Base-by-base conservation (phyloP, 2,113 vertebrate genomes). In the Pongo abelii region DNA sequence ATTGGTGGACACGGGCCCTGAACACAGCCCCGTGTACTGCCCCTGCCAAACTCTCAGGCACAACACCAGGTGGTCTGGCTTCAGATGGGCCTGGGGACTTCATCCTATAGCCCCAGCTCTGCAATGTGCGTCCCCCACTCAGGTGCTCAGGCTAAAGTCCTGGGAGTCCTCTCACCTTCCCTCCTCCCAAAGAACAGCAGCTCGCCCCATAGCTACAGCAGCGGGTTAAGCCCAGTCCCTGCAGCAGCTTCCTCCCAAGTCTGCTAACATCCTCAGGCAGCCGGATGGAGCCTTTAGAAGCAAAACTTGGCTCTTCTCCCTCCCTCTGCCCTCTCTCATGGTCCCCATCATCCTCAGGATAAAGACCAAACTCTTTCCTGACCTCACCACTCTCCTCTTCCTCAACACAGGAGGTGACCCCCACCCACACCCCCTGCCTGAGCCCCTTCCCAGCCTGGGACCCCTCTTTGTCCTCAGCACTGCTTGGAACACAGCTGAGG, bases 361-460 rank as follows among this genome's bases (percentile, higher is more conserved):
- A 38, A 27, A 84, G 40, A 77, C 7, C 43, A 61, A 64, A 46
- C 40, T 67, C 86, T 30, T 32, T 17, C 30, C 55, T 17, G 12
- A 13, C 4, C 23, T 7, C 17, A 8, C 23, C 38, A 18, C 20
- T 20, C 3, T 25, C 35, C 43, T 17, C 25, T 25, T 17, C 25
- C 25, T 22, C 32, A 30, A 22, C 27, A 11, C 46, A 61, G 0
- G 12, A 14, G 27, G 27, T 6, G 27, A 12, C 12, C 38, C 22
- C 48, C 46, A 7, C 1, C 9, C 23, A 3, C 1, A 7, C 43
- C 18, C 8, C 43, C n/a, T 0, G 2, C 32, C 64, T 48, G 25
- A 30, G 72, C 25, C 1, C 57, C 38, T 22, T 22, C 84, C 16
- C 20, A 50, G 7, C 30, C 35, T 1, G 5, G 52, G 10, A 30